phyloP scores from a whole-genome alignment of 2,113 vertebrate genomes.

The Chascanopsetta lugubris region DNA sequence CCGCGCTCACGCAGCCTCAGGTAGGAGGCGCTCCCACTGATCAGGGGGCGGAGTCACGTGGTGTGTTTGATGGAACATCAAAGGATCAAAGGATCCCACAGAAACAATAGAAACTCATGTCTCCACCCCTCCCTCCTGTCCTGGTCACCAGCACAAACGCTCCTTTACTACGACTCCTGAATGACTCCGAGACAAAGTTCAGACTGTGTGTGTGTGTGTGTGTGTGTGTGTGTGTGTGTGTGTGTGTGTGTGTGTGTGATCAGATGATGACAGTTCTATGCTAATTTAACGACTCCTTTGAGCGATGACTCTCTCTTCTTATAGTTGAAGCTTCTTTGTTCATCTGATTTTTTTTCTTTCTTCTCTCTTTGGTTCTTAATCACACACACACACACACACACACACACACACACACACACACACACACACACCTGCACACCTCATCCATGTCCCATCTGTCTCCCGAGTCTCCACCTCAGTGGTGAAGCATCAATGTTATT shows the following conservation, averaged over 20 bases:
- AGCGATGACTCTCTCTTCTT: slow-evolving; percentile 2
- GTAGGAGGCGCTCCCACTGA: slow-evolving; percentile 61
- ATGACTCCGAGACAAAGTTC: background rate
- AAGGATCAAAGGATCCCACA: no score
- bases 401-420: slow-evolving; percentile 14
- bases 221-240: background rate
- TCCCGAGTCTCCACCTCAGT: slow-evolving; percentile 39
- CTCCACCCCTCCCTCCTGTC: no score
- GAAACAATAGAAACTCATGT: no score
- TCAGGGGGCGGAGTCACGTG: background rate
- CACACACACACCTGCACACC: slow-evolving; percentile 16
- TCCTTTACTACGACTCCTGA: no score
- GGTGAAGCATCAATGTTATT: slow-evolving; percentile 53
- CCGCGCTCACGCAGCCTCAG: slow-evolving; percentile 95
- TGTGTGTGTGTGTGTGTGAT: background rate
- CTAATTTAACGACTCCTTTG: slow-evolving; percentile 25
- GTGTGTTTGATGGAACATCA: no score
- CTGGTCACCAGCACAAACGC: no score
- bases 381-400: background rate
- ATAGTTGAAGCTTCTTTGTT: slow-evolving; percentile 16
- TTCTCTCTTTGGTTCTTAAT: background rate
- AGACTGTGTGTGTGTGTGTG: background rate
- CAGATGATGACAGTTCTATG: slow-evolving; percentile 31
- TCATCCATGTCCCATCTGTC: slow-evolving; percentile 19
- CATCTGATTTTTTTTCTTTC: background rate